A percentile compares a stretch with the other conserved stretches of the same genome.
Evolutionary conservation across 2,888 invertebrate genomes (phyloP).

Genomic region (Ormyrus nitidulus): DNA sequence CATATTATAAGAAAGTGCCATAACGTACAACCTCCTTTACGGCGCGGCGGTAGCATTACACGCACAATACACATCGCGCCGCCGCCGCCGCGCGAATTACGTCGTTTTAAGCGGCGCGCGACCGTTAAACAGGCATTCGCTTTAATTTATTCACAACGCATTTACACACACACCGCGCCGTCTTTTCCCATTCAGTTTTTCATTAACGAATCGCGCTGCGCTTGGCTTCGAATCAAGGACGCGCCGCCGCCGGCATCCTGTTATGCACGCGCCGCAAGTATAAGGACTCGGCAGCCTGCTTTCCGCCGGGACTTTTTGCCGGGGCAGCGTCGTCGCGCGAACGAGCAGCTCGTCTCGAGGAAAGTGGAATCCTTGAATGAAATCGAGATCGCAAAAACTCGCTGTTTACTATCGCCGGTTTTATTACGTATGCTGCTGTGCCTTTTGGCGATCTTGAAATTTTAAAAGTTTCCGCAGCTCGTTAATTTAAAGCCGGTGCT

Average conservation of each 20-base stretch:
- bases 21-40: too few relatives aligned
- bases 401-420: not conserved
- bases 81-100: constrained; percentile 5
- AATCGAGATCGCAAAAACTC: too few relatives aligned
- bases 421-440: not conserved
- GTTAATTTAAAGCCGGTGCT: too few relatives aligned
- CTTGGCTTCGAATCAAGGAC: constrained; percentile 62
- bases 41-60: not conserved
- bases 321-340: not conserved
- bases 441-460: too few relatives aligned
- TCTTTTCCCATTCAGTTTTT: not conserved
- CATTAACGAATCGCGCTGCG: not conserved
- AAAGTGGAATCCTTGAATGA: too few relatives aligned
- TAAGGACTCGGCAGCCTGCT: constrained; percentile 28
- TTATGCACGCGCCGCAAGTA: constrained; percentile 57
- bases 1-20: not conserved
- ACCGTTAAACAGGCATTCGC: constrained; percentile 28
- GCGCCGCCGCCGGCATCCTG: constrained; percentile 60
- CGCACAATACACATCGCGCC: too few relatives aligned
- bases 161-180: not conserved
- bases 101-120: not conserved
- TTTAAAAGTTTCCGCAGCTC: too few relatives aligned
- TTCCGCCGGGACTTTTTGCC: not conserved
- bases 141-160: constrained; percentile 21
- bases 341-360: too few relatives aligned